A percentile compares a stretch with the other conserved stretches of the same genome.
Evolutionary conservation across 2,113 vertebrate species (phyloP).

Genomic region (Takifugu bimaculatus): DNA sequence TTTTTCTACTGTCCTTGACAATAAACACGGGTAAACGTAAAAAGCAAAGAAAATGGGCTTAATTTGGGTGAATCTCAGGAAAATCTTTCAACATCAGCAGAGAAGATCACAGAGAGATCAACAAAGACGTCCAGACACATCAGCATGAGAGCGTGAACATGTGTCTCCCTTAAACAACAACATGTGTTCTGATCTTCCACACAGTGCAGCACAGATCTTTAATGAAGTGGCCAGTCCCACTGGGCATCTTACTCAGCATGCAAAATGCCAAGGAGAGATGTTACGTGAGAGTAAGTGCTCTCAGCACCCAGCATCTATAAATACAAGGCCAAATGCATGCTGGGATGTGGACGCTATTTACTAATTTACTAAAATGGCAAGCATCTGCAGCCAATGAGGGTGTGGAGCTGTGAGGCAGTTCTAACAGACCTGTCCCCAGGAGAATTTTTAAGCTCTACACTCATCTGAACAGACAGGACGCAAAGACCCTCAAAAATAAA

Average conservation of each 20-base stretch:
- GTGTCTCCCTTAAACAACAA: too few species aligned
- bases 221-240: constrained; percentile 22
- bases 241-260: constrained; percentile 23
- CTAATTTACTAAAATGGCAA: constrained; percentile 26
- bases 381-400: constrained; percentile 18
- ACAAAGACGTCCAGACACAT: too few species aligned
- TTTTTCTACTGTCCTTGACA: too few species aligned
- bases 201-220: constrained; percentile 19
- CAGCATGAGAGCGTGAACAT: too few species aligned
- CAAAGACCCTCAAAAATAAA: neutral
- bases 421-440: neutral
- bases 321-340: constrained; percentile 19
- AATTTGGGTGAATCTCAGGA: neutral
- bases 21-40: too few species aligned
- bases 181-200: too few species aligned
- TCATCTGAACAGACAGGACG: neutral
- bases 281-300: neutral
- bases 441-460: constrained; percentile 10
- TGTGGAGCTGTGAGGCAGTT: constrained; percentile 26
- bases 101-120: neutral
- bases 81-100: neutral
- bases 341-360: constrained; percentile 22
- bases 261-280: neutral
- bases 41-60: too few species aligned
- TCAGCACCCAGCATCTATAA: constrained; percentile 28